Evolutionary conservation across 2,888 invertebrate species (phyloP), one percentile per base, ranked within the genome.

Genomic region (Synergus japonicus): DNA sequence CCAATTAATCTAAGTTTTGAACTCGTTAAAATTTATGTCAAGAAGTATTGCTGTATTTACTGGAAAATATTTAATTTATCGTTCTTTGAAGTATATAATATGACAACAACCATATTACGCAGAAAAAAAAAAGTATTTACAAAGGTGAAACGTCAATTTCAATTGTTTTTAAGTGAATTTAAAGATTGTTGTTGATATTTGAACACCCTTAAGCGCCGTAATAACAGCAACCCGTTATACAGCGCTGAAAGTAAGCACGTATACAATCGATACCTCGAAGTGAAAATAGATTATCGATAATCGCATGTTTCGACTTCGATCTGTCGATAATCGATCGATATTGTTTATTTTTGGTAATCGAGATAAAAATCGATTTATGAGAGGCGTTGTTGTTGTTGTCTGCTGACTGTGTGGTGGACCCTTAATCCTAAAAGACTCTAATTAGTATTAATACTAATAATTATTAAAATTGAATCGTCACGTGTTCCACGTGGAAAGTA

Each of bases 371-470:
- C 54, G 49, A 73, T 37, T 69, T 54, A 69, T 3, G 46, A 49
- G 73, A 73, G 73, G 73, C 54, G 49, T 46, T 49, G 54, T 54
- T 73, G 54, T 73, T 73, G 49, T 73, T 73, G 49, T 15, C 13
- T 46, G 73, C 37, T 4, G 9, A 9, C 29, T 37, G 37, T 3
- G 4, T 37, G 54, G n/a, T 10, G n/a, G 37, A n/a, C 54, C 5
- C 8, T 41, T 3, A 29, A 54, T 5, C 54, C 54, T 5, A n/a
- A 37, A 13, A 8, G 49, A 18, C 41, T 9, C 15, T 54, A 10
- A 37, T 37, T 37, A 37, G 37, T 37, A 37, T 12, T 54, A 58
- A 18, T 37, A 37, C 7, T 37, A 37, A n/a, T 54, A 58, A 41
- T 37, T 18, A 54, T 58, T 37, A 18, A 58, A 29, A 73, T 54